Base-by-base conservation (phyloP, 2,113 vertebrate species). In the Oncorhynchus kisutch region DNA sequence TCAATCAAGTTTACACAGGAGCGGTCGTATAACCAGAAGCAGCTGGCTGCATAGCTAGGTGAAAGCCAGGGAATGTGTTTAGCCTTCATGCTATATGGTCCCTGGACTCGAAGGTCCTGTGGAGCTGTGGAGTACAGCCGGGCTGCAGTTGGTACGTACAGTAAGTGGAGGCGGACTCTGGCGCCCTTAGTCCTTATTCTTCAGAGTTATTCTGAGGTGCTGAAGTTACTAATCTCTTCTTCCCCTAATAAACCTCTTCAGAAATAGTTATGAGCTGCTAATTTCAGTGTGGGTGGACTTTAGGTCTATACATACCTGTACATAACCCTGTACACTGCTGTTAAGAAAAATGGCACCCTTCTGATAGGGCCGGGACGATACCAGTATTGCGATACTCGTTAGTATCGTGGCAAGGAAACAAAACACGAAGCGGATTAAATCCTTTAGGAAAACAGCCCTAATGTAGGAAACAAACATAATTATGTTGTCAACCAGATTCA, bases 31-130 rank as follows among this genome's bases (percentile, higher is more conserved):
- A 85, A 89, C 57, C 39, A 39, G 70, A 76, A 85, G 72, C 88
- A 90, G 80, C 85, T 89, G 80, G 80, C 85, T 89, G 80, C 34
- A 54, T 70, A 74, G 67, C 22, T 59, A 45, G 60, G 25, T 60
- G 4, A 11, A 51, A 70, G 29, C 60, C 66, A 45, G 31, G 60
- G 9, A 73, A 67, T 81, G 73, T 82, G 78, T 78, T 71, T 51
- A 74, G 76, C 71, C 76, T 79, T 71, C 18, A 24, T 70, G 54
- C 34, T n/a, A 70, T 84, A 82, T 83, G 54, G 24, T 12, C 25
- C 49, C 74, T 75, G 77, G 81, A 76, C 78, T 84, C 67, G 74
- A 62, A 75, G 76, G 51, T 74, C 59, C 1, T 72, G 72, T 72
- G 11, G 64, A 2, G n/a, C 27, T 72, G 73, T 73, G 11, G 70